Conservation (phyloP, 2,113 vertebrate genomes). For the Semicossyphus pulcher region DNA sequence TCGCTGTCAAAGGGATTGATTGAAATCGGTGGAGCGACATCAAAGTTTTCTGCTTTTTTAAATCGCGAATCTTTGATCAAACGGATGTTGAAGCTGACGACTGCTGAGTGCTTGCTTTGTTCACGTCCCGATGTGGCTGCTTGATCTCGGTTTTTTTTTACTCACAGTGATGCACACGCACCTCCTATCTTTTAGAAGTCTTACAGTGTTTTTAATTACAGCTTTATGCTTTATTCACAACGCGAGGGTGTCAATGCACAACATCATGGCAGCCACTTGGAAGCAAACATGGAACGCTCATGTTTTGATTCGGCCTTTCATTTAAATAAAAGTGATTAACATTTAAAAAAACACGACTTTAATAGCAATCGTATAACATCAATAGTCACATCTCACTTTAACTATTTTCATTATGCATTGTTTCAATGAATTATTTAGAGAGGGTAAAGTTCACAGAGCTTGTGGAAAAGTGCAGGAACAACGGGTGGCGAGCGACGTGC, state of each 20-base stretch:
- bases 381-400: neutral
- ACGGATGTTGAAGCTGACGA: conserved; percentile 31
- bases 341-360: too few relatives aligned
- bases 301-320: too few relatives aligned
- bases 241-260: neutral
- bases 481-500: too few relatives aligned
- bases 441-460: too few relatives aligned
- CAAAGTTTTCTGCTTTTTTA: conserved; percentile 45
- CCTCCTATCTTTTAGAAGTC: neutral
- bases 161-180: conserved; percentile 23
- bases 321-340: too few relatives aligned
- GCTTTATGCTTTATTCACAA: neutral
- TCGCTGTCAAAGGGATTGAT: conserved; percentile 63
- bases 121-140: conserved; percentile 42
- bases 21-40: conserved; percentile 41
- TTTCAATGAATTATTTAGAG: neutral
- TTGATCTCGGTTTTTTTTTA: conserved; percentile 58
- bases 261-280: neutral
- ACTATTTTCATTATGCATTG: neutral
- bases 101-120: conserved; percentile 51
- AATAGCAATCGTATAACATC: neutral
- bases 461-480: too few relatives aligned
- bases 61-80: conserved; percentile 63
- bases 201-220: neutral
- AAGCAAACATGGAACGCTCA: neutral